A percentile compares a stretch with the other conserved stretches of the same genome.
phyloP scores from a whole-genome alignment of 2,797 vertebrate genomes.

The Austrolebias charrua region DNA sequence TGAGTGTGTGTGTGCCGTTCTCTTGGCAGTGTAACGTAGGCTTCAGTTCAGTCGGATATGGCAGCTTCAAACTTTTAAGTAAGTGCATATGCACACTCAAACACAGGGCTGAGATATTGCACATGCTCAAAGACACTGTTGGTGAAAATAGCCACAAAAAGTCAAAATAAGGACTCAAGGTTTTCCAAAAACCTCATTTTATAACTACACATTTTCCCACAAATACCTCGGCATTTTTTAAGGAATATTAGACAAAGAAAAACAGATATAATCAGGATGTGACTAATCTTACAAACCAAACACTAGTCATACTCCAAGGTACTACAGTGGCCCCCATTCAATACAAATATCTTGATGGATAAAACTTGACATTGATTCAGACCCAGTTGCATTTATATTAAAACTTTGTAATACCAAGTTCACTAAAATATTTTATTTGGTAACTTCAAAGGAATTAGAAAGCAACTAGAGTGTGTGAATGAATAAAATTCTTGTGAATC shows the following conservation, averaged over 20 bases:
- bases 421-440: too few species aligned
- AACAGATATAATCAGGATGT: slow-evolving; percentile 43
- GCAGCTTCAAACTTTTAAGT: slow-evolving; percentile 68
- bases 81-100: slow-evolving; percentile 36
- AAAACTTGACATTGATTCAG: background rate
- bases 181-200: slow-evolving; percentile 36
- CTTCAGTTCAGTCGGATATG: slow-evolving; percentile 73
- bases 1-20: slow-evolving; percentile 45
- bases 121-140: slow-evolving; percentile 22
- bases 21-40: slow-evolving; percentile 74
- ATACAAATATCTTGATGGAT: slow-evolving; percentile 41
- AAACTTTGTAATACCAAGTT: too few species aligned
- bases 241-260: slow-evolving; percentile 13
- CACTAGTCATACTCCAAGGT: slow-evolving; percentile 2
- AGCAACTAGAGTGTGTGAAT: too few species aligned
- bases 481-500: too few species aligned
- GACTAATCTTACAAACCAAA: slow-evolving; percentile 32
- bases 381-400: too few species aligned
- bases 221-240: slow-evolving; percentile 18
- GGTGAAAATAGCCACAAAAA: slow-evolving; percentile 33
- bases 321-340: slow-evolving; percentile 20
- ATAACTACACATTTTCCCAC: slow-evolving; percentile 32
- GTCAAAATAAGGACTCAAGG: slow-evolving; percentile 25
- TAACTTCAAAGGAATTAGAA: too few species aligned
- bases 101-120: slow-evolving; percentile 5